These are phyloP conservation scores for Dasysyrphus tricinctus DNA, from an alignment of 2,888 invertebrate species.

Conservation along the genomic window DNA sequence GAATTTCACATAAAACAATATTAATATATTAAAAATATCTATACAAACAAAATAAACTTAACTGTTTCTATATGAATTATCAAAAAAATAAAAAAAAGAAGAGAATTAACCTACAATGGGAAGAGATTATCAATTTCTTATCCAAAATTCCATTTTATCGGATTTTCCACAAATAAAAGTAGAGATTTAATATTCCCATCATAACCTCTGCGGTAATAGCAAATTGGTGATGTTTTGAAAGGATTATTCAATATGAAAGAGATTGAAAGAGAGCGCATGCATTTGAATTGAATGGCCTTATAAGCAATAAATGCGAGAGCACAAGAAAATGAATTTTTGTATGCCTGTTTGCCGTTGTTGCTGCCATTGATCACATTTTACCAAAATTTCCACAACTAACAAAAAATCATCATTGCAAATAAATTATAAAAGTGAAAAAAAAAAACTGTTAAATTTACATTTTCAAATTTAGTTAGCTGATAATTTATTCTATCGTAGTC, in stretches of 20 bases:
- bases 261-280: constrained; percentile 36
- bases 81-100: constrained; percentile 37
- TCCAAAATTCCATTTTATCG: constrained; percentile 45
- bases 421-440: background rate
- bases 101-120: constrained; percentile 34
- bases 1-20: constrained; percentile 66
- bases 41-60: constrained; percentile 52
- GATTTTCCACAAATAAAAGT: background rate
- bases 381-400: constrained; percentile 28
- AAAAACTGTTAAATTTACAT: constrained; percentile 62
- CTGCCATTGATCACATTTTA: constrained; percentile 62
- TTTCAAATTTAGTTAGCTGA: constrained; percentile 68
- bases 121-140: constrained; percentile 51
- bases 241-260: background rate
- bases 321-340: constrained; percentile 43
- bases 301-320: constrained; percentile 12
- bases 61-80: constrained; percentile 70
- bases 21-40: constrained; percentile 55
- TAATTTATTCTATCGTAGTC: constrained; percentile 68
- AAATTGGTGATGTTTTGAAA: constrained; percentile 2
- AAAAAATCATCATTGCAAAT: constrained; percentile 21
- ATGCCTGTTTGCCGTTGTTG: constrained; percentile 60
- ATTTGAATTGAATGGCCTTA: constrained; percentile 30
- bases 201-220: constrained; percentile 37
- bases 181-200: background rate